Percentiles rank a stretch among this genome's conserved stretches.
Conservation (phyloP, 2,113 vertebrate genomes). For the Gadus chalcogrammus region DNA sequence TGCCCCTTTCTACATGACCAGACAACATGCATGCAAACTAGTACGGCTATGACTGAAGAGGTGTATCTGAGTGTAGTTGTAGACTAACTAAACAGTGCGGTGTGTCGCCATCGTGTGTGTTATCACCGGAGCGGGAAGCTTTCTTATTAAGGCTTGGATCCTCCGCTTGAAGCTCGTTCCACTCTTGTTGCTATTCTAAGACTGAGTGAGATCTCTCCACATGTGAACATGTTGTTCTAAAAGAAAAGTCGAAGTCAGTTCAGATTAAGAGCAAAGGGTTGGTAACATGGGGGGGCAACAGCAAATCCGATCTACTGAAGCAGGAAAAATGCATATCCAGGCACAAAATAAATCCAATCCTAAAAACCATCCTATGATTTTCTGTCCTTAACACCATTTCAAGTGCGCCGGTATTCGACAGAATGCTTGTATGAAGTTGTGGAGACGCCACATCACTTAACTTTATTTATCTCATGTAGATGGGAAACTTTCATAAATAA, state of each 20-base stretch:
- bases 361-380: constrained; percentile 78
- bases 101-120: constrained; percentile 33
- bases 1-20: constrained; percentile 70
- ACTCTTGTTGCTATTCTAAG: constrained; percentile 36
- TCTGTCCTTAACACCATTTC: constrained; percentile 66
- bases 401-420: constrained; percentile 65
- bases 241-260: constrained; percentile 58
- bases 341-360: constrained; percentile 78
- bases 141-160: constrained; percentile 40
- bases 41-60: constrained; percentile 66
- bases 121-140: constrained; percentile 38
- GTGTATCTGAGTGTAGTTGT: constrained; percentile 56
- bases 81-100: constrained; percentile 65
- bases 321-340: constrained; percentile 73
- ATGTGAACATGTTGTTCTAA: constrained; percentile 51
- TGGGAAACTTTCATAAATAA: constrained; percentile 76
- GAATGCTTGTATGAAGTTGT: constrained; percentile 59
- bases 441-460: constrained; percentile 23
- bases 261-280: constrained; percentile 70
- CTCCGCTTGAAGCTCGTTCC: constrained; percentile 27
- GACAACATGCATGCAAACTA: constrained; percentile 78
- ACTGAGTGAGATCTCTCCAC: constrained; percentile 54
- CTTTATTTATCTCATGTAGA: constrained; percentile 42
- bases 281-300: constrained; percentile 66
- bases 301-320: constrained; percentile 55